These are phyloP conservation scores for Dicaeum eximium DNA, from an alignment of 2,113 vertebrate species.

Conservation along the genomic window DNA sequence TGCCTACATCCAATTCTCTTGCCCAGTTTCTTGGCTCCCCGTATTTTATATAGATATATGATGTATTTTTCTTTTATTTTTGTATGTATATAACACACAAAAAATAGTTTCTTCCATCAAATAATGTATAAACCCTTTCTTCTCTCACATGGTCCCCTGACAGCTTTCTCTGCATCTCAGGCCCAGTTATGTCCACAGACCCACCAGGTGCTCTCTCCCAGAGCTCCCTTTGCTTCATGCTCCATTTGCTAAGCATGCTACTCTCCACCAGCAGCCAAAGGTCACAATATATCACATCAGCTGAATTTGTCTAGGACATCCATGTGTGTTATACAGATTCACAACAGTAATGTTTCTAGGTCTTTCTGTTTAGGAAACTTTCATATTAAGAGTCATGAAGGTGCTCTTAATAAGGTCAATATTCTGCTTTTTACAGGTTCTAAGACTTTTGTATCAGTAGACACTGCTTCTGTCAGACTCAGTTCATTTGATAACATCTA, in stretches of 20 bases:
- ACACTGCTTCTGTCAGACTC: background rate
- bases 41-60: background rate
- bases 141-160: background rate
- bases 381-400: background rate
- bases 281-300: background rate
- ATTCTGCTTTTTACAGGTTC: background rate
- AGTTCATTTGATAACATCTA: background rate
- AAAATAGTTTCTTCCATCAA: background rate
- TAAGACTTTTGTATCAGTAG: background rate
- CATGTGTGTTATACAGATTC: background rate
- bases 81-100: background rate
- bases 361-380: background rate
- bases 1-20: background rate
- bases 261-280: background rate
- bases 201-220: background rate
- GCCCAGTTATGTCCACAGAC: background rate
- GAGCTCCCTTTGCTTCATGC: background rate
- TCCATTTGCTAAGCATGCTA: background rate
- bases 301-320: background rate
- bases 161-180: background rate
- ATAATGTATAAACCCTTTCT: background rate
- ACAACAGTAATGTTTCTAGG: background rate
- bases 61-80: background rate
- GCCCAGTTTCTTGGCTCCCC: background rate
- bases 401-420: background rate